Percentiles rank a stretch among this genome's conserved stretches.
phyloP scores from a whole-genome alignment of 2,797 vertebrate species.

The Mycteria americana region DNA sequence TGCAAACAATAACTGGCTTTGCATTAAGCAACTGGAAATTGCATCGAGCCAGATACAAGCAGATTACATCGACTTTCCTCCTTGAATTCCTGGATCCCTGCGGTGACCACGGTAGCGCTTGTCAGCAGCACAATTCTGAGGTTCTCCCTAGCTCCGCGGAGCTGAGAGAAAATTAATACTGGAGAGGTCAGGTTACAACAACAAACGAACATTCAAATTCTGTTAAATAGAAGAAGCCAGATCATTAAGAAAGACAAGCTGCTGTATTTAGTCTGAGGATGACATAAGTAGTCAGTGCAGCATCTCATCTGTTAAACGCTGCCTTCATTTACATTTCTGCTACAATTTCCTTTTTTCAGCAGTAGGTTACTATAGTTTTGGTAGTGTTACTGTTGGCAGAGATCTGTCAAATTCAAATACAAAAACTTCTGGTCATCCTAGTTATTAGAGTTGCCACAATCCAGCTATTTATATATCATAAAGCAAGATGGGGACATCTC shows the following conservation, averaged over 20 bases:
- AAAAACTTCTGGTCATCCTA: neutral
- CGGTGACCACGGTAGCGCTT: neutral
- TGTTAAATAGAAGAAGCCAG: neutral
- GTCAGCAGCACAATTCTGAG: neutral
- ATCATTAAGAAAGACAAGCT: constrained; percentile 1
- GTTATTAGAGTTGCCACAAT: neutral
- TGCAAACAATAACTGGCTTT: constrained; percentile 2
- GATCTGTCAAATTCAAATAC: neutral
- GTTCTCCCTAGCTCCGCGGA: neutral
- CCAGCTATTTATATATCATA: neutral
- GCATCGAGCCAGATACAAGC: neutral
- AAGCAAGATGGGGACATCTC: neutral
- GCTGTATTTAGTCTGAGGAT: neutral
- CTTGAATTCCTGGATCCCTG: neutral
- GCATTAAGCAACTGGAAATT: constrained; percentile 13
- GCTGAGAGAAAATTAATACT: neutral
- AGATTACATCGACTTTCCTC: neutral
- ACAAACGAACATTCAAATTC: constrained; percentile 20
- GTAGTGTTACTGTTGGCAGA: neutral
- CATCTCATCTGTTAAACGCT: neutral
- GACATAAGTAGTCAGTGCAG: neutral
- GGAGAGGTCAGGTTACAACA: constrained; percentile 22
- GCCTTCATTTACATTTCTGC: neutral
- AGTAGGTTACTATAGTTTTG: neutral
- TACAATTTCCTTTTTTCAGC: neutral